phyloP scores from a whole-genome alignment of 2,113 vertebrate genomes.

The Halichoerus grypus region DNA sequence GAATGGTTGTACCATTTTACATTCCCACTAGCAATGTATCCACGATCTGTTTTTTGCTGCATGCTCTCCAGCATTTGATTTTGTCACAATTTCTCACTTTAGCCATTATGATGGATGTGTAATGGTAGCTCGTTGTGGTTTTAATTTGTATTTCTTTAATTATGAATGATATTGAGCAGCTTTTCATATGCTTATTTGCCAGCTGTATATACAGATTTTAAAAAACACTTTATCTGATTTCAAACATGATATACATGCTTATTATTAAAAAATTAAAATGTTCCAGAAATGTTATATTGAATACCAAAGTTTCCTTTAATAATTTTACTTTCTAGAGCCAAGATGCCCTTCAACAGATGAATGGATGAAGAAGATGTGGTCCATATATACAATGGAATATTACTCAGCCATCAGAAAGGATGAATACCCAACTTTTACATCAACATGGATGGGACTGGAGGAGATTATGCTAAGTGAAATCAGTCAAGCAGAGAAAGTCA shows the following conservation, averaged over 20 bases:
- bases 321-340: constrained; percentile 22
- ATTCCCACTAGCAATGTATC: not conserved
- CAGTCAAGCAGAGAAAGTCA: too few relatives aligned
- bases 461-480: too few relatives aligned
- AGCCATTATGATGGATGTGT: not conserved
- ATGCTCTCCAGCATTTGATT: not conserved
- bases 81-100: not conserved
- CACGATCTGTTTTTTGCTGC: not conserved
- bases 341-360: too few relatives aligned
- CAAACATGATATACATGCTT: not conserved
- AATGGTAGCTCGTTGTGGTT: not conserved
- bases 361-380: too few relatives aligned
- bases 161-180: not conserved
- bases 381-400: too few relatives aligned
- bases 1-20: not conserved
- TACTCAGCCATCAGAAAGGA: too few relatives aligned
- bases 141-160: constrained; percentile 40
- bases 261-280: not conserved
- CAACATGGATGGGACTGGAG: too few relatives aligned
- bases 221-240: constrained; percentile 58
- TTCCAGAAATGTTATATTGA: constrained; percentile 14
- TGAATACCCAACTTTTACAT: too few relatives aligned
- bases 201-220: not conserved
- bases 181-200: not conserved
- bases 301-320: constrained; percentile 37